Evolutionary conservation across 2,113 vertebrate genomes (phyloP).

Genomic region (Elephantulus edwardii): DNA sequence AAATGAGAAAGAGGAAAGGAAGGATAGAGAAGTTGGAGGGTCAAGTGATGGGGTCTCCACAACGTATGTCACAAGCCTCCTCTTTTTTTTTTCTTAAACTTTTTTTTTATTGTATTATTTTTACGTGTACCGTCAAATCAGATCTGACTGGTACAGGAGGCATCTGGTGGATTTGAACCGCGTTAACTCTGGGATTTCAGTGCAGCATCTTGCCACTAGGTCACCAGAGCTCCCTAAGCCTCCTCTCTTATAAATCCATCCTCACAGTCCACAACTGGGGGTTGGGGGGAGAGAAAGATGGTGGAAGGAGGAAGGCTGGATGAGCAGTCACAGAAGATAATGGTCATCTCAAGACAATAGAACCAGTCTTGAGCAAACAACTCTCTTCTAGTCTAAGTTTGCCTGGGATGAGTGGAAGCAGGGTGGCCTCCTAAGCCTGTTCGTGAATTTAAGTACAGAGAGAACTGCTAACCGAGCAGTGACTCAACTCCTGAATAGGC

Average conservation of each 20-base stretch:
- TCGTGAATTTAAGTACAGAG: not conserved
- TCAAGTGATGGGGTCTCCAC: not conserved
- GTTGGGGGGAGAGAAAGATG: not conserved
- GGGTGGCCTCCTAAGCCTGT: not conserved
- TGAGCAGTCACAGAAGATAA: not conserved
- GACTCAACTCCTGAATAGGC: not conserved
- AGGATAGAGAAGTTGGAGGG: not conserved
- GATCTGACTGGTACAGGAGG: too few species aligned
- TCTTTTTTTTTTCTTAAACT: too few species aligned
- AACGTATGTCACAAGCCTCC: too few species aligned
- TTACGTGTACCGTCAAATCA: too few species aligned
- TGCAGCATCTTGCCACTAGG: too few species aligned
- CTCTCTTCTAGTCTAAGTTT: not conserved
- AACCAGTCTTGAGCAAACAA: fast-evolving
- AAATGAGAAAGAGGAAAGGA: not conserved
- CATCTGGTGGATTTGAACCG: too few species aligned
- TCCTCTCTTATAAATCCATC: not conserved
- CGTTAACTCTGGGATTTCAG: too few species aligned
- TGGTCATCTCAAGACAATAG: not conserved
- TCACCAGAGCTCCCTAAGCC: too few species aligned
- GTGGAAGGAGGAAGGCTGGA: not conserved
- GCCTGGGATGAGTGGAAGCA: fast-evolving
- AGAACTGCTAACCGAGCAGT: too few species aligned
- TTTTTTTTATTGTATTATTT: too few species aligned
- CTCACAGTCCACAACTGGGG: too few species aligned